Base-by-base conservation (phyloP, 2,113 vertebrate genomes). In the Perccottus glenii region DNA sequence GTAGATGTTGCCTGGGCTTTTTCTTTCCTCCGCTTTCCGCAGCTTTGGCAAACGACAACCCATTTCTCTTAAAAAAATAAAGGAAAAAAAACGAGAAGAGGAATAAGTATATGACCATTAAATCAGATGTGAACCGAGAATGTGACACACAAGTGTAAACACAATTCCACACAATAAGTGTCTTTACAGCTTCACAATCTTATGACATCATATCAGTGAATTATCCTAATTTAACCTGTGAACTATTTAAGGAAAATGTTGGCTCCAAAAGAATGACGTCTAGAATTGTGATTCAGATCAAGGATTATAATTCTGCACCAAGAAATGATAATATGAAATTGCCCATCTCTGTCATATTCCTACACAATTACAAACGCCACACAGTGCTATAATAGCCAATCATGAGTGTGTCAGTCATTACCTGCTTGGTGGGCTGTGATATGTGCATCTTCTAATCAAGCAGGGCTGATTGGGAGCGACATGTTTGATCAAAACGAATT, bases 1-100 rank as follows among this genome's bases (percentile, higher is more conserved):
- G 80, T 97, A 98, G 89, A 98, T 98, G 73, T 98, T 98, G 40
- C 97, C 97, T 6, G 97, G 97, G 66, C 96, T 94, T 77, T 90
- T 94, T 65, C 71, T 82, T 47, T 98, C 97, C 75, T 96, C 95
- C 0, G 89, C 91, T 70, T 95, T 96, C 85, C 94, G 92, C 69
- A 98, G 81, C 81, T 98, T 98, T 62, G 94, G 96, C 79, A 98
- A 86, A 84, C 94, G 91, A 63, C 97, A 99, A 88, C 97, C 97
- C 97, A 99, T 99, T 70, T 84, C 70, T 83, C 68, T 87, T 82
- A 50, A 27, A 14, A 27, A 8, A 5, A 55, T 12, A 66, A 55
- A 7, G 19, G 12, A 55, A 65, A 38, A 12, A 19, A 47, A 43
- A 27, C 44, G 60, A 56, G 9, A 40, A 50, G 57, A 80, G 16